Evolutionary conservation across 2,113 vertebrate genomes (phyloP).

Genomic region (Circaetus cinerascens): DNA sequence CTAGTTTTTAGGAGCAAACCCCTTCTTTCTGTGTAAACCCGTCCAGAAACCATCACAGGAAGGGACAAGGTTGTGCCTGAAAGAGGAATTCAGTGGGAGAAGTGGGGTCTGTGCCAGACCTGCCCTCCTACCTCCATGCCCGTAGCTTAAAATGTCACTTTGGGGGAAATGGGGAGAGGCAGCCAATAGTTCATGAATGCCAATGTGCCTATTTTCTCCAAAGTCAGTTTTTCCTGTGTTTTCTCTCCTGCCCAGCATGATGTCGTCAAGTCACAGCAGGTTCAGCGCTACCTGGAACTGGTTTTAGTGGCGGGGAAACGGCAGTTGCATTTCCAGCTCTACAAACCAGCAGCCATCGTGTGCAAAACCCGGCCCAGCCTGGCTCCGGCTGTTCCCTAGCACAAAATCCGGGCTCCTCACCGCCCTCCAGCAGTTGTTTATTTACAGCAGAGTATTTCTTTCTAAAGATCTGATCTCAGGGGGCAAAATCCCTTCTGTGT

Average conservation of each 20-base stretch:
- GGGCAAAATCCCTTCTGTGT: background rate
- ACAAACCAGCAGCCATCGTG: background rate
- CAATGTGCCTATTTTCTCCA: background rate
- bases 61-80: background rate
- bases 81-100: background rate
- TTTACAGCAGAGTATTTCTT: background rate
- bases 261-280: background rate
- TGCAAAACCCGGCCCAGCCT: background rate
- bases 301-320: background rate
- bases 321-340: background rate
- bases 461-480: slow-evolving; percentile 4
- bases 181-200: background rate
- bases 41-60: background rate
- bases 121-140: background rate
- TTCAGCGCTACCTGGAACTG: background rate
- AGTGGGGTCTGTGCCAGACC: background rate
- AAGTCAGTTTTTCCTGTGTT: background rate
- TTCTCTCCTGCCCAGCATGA: background rate
- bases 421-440: background rate
- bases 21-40: background rate
- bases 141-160: background rate
- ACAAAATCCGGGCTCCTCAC: background rate
- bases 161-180: background rate
- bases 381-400: background rate
- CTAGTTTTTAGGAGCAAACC: background rate